Evolutionary conservation across 2,113 vertebrate genomes (phyloP).

Genomic region (Bubo scandiacus): DNA sequence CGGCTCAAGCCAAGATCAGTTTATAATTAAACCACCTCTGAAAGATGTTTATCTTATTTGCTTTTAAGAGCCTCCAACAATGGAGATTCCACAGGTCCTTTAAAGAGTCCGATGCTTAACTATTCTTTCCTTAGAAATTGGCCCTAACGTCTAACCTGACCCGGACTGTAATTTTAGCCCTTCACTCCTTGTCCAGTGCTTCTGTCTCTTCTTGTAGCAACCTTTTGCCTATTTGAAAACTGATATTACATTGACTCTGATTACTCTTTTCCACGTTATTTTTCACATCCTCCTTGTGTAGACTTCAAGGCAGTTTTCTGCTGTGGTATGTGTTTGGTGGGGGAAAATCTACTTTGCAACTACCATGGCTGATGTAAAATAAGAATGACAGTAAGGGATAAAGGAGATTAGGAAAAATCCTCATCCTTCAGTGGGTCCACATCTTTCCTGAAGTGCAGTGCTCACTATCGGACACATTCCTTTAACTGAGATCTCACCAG

Average conservation of each 20-base stretch:
- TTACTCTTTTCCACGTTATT: neutral
- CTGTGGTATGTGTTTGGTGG: neutral
- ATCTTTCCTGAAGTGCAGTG: neutral
- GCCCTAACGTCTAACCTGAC: neutral
- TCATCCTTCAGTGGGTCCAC: neutral
- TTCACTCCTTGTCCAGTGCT: neutral
- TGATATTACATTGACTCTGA: neutral
- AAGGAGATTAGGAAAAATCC: neutral
- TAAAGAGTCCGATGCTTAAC: neutral
- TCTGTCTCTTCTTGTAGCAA: neutral
- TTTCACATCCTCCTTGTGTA: neutral
- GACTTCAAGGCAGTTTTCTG: neutral
- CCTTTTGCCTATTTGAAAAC: neutral
- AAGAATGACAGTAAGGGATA: neutral
- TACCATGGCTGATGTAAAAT: neutral
- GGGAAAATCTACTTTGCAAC: neutral
- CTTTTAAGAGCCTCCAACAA: constrained; percentile 24
- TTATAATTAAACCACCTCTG: constrained; percentile 30
- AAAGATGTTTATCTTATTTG: constrained; percentile 26
- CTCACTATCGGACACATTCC: neutral
- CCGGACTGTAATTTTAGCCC: neutral
- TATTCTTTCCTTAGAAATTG: neutral
- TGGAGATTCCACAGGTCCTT: neutral
- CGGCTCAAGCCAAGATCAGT: constrained; percentile 7
- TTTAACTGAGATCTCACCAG: constrained; percentile 2